Base-by-base conservation (phyloP, 2,797 vertebrate species). In the Pangasius larnaudii region DNA sequence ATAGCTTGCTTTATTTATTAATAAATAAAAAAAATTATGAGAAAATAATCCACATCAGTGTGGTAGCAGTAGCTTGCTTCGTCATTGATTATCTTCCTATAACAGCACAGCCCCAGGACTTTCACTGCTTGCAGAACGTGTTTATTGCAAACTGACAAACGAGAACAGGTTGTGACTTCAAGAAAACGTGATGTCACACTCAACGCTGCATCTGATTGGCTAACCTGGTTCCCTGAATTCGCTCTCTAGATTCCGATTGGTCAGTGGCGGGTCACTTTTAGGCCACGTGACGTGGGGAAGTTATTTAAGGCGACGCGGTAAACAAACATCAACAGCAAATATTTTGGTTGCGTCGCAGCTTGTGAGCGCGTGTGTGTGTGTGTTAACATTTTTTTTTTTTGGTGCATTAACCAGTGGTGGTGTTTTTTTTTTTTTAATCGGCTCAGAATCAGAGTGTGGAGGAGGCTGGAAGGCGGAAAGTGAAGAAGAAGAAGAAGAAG, bases 251-350 rank as follows among this genome's bases (percentile, higher is more conserved):
- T 67, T 93, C 59, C 88, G 39, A 97, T 96, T 96, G 95, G 96
- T 84, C 51, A 77, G 27, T 19, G 0, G 65, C 1, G 84, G 67
- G 95, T 94, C 95, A 94, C 96, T 96, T 86, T 95, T 94, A 93
- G 91, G 88, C 86, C 90, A 88, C 80, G 85, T 91, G 91, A 91
- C 79, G 1, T 2, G 89, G 67, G 82, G 90, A 91, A 89, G 94
- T 93, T 94, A 95, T 94, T 94, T 95, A 58, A 51, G 90, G 69
- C 58, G 51, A 30, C 92, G 94, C 94, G 94, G 92, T 96, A 96
- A 96, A 96, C 95, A 95, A 95, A 94, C 91, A 1, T 6, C 9
- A 69, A 72, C 24, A 27, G 74, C 89, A 84, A 80, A 91, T 89
- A 90, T 92, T 92, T 91, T 13, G n/a, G 39, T 59, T 24, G 61